These are phyloP conservation scores for Lipophrys pholis DNA, from an alignment of 2,113 vertebrate species.

Conservation along the genomic window DNA sequence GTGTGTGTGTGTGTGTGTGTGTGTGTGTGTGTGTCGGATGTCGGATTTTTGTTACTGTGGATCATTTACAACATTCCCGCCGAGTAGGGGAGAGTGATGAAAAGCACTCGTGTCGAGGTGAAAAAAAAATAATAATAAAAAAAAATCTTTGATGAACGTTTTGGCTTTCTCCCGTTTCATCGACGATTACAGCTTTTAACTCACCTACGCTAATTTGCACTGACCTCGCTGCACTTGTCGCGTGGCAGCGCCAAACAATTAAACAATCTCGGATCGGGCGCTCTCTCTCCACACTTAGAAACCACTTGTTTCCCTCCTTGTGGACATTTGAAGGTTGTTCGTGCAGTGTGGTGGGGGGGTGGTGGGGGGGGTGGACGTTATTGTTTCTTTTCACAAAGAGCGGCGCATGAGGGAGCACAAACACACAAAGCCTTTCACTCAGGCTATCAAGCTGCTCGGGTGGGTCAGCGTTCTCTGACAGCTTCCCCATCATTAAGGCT, in stretches of 20 bases:
- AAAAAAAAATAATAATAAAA: too few relatives aligned
- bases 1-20: background rate
- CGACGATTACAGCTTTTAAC: conserved; percentile 12
- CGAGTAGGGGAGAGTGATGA: conserved; percentile 30
- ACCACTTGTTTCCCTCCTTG: conserved; percentile 1
- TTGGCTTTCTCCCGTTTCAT: conserved; percentile 27
- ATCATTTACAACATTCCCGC: conserved; percentile 48
- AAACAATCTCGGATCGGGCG: conserved; percentile 24
- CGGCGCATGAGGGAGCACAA: conserved; percentile 31
- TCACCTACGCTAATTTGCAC: conserved; percentile 20
- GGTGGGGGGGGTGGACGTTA: background rate
- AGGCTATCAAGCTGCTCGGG: conserved; percentile 57
- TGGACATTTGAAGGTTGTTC: conserved; percentile 43
- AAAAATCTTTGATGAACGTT: background rate
- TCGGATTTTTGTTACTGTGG: conserved; percentile 57
- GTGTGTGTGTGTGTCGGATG: conserved; percentile 1
- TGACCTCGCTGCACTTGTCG: conserved; percentile 5
- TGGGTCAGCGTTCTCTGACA: conserved; percentile 70
- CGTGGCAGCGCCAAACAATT: conserved; percentile 32
- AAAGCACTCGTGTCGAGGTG: conserved; percentile 30
- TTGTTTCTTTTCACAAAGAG: conserved; percentile 36
- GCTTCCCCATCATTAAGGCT: conserved; percentile 64
- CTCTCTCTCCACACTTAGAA: conserved; percentile 29
- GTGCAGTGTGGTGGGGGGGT: background rate
- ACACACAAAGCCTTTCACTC: conserved; percentile 52